Evolutionary conservation across 2,888 invertebrate species (phyloP).

Genomic region (Sarcophaga carnaria): DNA sequence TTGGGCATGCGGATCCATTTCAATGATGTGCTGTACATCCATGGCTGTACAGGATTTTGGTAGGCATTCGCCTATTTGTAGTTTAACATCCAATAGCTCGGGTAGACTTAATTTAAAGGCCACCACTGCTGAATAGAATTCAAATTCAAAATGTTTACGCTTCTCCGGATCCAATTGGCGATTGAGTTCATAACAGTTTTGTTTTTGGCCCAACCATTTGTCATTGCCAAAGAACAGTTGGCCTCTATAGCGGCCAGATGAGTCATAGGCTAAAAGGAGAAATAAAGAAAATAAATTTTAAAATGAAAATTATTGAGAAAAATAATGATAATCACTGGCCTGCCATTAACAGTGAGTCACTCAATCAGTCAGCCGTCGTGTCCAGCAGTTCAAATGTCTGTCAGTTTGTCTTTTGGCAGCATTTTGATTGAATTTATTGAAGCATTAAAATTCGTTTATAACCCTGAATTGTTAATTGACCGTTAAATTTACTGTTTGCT

Average conservation of each 20-base stretch:
- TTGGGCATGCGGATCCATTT: conserved; percentile 79
- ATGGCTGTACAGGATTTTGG: conserved; percentile 86
- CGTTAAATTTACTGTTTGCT: conserved; percentile 65
- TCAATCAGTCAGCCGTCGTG: background rate
- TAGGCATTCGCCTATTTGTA: conserved; percentile 89
- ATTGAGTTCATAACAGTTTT: conserved; percentile 86
- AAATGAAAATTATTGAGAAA: background rate
- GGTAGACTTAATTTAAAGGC: conserved; percentile 74
- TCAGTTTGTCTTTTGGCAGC: background rate
- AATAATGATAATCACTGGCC: background rate
- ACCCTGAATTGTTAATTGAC: conserved; percentile 62
- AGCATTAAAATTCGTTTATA: conserved; percentile 60
- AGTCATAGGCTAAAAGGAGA: conserved; percentile 86
- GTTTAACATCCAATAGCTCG: conserved; percentile 83
- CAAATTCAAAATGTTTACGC: conserved; percentile 78
- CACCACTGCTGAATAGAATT: conserved; percentile 78
- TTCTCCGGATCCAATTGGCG: conserved; percentile 73
- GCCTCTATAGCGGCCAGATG: conserved; percentile 90
- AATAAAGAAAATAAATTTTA: background rate
- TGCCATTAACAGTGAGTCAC: background rate
- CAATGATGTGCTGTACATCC: conserved; percentile 83
- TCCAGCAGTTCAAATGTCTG: background rate
- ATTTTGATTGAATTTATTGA: conserved; percentile 55
- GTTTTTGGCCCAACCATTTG: conserved; percentile 90
- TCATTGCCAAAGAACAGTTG: conserved; percentile 91